A percentile compares a stretch with the other conserved stretches of the same genome.
Conservation (phyloP, 2,113 vertebrate genomes). For the Larimichthys crocea region DNA sequence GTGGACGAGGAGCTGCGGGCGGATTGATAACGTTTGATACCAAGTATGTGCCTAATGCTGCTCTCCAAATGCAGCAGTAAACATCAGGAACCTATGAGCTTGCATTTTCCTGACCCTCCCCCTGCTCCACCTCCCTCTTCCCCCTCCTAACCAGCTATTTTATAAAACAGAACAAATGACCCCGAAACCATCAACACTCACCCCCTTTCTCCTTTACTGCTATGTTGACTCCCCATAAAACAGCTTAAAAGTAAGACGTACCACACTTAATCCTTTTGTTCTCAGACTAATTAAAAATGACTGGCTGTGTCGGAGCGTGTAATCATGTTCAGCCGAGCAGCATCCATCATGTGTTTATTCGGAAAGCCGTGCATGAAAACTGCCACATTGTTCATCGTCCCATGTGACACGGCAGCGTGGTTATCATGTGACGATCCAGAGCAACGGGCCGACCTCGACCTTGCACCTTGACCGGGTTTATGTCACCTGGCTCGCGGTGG, state of each 20-base stretch:
- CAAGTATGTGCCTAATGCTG: conserved; percentile 44
- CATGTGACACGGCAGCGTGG: conserved; percentile 55
- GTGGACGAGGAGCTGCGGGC: conserved; percentile 5
- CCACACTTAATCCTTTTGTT: neutral
- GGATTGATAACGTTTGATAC: conserved; percentile 37
- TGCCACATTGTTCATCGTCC: neutral
- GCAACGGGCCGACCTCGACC: conserved; percentile 27
- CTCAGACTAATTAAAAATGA: neutral
- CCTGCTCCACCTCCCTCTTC: conserved; percentile 69
- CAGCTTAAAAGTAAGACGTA: neutral
- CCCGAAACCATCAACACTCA: conserved; percentile 1
- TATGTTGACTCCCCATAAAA: neutral
- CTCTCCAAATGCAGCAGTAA: conserved; percentile 49
- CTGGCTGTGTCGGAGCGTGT: neutral
- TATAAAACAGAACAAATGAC: conserved; percentile 26
- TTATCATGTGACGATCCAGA: conserved; percentile 59
- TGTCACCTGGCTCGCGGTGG: neutral
- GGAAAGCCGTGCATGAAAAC: neutral
- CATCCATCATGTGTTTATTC: neutral
- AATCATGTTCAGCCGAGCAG: conserved; percentile 9
- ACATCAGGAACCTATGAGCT: conserved; percentile 78
- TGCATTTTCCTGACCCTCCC: conserved; percentile 67
- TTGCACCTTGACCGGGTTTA: neutral
- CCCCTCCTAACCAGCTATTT: conserved; percentile 38
- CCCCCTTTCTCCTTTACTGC: neutral